Evolutionary conservation across 2,113 vertebrate species (phyloP), one percentile per base, ranked within the genome.

Genomic region (Cyrtonyx montezumae): DNA sequence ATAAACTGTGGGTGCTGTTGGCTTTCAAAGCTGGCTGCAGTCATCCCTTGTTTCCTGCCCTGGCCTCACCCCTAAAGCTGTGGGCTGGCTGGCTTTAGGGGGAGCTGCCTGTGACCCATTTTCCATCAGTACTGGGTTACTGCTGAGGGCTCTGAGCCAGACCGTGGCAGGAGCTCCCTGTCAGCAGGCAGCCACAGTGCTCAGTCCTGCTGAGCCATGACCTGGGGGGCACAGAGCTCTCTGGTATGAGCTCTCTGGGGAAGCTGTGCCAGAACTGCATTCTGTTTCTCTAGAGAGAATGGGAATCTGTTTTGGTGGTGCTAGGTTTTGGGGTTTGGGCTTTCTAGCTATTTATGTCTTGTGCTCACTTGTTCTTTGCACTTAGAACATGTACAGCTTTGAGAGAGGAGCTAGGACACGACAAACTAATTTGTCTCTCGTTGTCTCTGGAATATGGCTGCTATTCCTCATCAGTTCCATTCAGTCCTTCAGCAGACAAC

Each of bases 11-110:
- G 51, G 45, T 71, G 84, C 11, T 92, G 25, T 77, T 77, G 61
- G 48, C 48, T 79, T 94, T 90, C 56, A 43, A 83, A 80, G 56
- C 68, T 88, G 59, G n/a, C 55, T 74, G 37, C 84, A 87, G 61
- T 55, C 59, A 68, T 65, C 58, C 23, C 4, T 14, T 45, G 14
- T 79, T 91, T 53, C 65, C 74, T 78, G 26, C 75, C 74, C 69
- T 26, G 42, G 63, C 48, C 37, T 70, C 79, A 43, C 20, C 34
- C 65, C 85, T n/a, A 59, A 83, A 89, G 59, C 66, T 88, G 53
- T 34, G 63, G 77, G 18, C 62, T 82, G 70, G 61, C 77, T 49
- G 77, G 71, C 49, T 8, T 80, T 80, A 42, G 37, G 65, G 68
- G 37, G 43, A 79, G 55, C 46, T 65, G 73, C 58, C 83, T 93